Conservation (phyloP, 2,888 invertebrate species). For the Elysia crispata region DNA sequence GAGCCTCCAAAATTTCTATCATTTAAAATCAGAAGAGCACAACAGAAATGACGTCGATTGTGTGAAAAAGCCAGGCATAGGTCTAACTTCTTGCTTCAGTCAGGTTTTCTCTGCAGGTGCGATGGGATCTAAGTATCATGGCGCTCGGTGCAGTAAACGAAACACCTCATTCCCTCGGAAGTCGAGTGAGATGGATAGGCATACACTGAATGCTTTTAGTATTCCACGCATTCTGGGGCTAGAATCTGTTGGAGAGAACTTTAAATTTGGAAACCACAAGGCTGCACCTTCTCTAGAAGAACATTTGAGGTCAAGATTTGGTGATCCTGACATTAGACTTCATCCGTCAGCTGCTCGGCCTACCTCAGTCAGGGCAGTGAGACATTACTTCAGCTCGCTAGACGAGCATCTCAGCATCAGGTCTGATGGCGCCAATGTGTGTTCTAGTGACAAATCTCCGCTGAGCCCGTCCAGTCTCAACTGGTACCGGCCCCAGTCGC, state of each 20-base stretch:
- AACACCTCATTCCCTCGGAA: too few relatives aligned
- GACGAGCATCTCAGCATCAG: neutral
- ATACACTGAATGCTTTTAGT: neutral
- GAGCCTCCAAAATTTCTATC: too few relatives aligned
- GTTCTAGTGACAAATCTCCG: slow-evolving; percentile 5
- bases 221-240: neutral
- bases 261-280: too few relatives aligned
- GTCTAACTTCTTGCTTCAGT: too few relatives aligned
- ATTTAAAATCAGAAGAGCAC: too few relatives aligned
- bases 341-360: too few relatives aligned
- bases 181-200: neutral
- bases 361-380: too few relatives aligned
- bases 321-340: neutral
- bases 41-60: too few relatives aligned
- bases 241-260: neutral
- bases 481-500: slow-evolving; percentile 42
- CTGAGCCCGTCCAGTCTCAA: slow-evolving; percentile 33
- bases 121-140: neutral
- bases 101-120: too few relatives aligned
- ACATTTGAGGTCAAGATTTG: slow-evolving; percentile 16
- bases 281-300: slow-evolving; percentile 5
- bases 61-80: too few relatives aligned
- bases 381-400: neutral
- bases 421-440: neutral
- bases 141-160: neutral